Evolutionary conservation across 2,113 vertebrate species (phyloP).

Genomic region (Toxotes chatareus): DNA sequence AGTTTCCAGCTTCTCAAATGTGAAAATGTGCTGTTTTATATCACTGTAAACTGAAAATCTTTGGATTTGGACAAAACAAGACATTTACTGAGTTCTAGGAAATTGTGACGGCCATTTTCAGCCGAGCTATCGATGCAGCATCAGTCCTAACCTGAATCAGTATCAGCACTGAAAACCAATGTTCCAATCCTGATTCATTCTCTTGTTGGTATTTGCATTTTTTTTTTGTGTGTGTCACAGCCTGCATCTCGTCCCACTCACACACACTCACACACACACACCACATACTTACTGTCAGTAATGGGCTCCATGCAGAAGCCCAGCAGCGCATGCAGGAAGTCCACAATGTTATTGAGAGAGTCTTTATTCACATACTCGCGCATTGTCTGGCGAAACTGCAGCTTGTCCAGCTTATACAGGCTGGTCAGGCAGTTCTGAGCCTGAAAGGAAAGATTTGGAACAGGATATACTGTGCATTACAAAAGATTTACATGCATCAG

Average conservation of each 20-base stretch:
- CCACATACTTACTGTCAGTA: conserved; percentile 94
- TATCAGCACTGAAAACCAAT: neutral
- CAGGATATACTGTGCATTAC: neutral
- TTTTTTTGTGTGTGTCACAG: neutral
- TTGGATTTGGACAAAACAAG: neutral
- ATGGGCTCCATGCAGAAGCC: conserved; percentile 99
- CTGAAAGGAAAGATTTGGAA: conserved; percentile 71
- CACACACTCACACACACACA: neutral
- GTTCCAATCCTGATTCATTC: neutral
- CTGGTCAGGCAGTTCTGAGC: conserved; percentile 97
- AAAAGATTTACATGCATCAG: neutral
- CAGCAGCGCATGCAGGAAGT: conserved; percentile 98
- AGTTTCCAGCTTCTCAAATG: neutral
- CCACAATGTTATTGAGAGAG: conserved; percentile 99
- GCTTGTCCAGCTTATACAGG: conserved; percentile 97
- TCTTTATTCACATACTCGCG: conserved; percentile 98
- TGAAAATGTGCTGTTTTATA: neutral
- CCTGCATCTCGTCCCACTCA: conserved; percentile 11
- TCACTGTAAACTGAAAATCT: neutral
- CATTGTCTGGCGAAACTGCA: conserved; percentile 97
- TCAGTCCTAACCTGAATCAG: neutral
- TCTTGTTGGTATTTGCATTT: neutral
- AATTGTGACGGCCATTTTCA: neutral
- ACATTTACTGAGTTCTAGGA: neutral
- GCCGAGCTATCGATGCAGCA: neutral